These are phyloP conservation scores for Montipora capricornis DNA, from an alignment of 64 coral and sea anemone species.

Conservation along the genomic window DNA sequence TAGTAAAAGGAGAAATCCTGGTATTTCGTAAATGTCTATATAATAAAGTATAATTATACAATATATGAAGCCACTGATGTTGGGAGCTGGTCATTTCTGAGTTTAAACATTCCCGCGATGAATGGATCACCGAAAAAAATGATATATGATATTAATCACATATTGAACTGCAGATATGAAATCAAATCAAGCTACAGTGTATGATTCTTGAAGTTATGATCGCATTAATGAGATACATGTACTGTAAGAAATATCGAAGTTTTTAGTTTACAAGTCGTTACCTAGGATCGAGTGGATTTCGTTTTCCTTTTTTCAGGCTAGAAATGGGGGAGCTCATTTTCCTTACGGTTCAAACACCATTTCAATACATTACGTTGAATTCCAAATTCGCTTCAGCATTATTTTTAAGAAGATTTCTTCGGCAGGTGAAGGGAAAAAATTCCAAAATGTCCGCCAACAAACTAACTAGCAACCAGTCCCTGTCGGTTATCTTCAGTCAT, in stretches of 20 bases:
- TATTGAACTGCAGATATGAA: no score
- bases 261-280: slow-evolving; percentile 19
- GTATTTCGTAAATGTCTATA: no score
- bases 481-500: neutral
- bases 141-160: no score
- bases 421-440: neutral
- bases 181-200: no score
- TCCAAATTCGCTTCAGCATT: neutral
- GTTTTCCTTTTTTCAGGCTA: slow-evolving; percentile 74
- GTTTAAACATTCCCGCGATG: no score
- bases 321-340: slow-evolving; percentile 75
- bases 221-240: no score
- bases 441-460: slow-evolving; percentile 31
- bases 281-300: slow-evolving; percentile 72
- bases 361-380: neutral
- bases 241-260: neutral
- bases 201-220: no score
- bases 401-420: neutral
- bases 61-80: no score
- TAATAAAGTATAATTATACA: no score
- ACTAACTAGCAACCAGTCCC: neutral
- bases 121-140: no score
- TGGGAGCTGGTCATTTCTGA: no score
- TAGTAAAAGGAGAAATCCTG: no score
- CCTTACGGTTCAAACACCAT: neutral